Percentiles rank a stretch among this genome's conserved stretches.
These are phyloP conservation scores for Cephalophus harveyi DNA, from an alignment of 2,113 vertebrate genomes.

Conservation along the genomic window DNA sequence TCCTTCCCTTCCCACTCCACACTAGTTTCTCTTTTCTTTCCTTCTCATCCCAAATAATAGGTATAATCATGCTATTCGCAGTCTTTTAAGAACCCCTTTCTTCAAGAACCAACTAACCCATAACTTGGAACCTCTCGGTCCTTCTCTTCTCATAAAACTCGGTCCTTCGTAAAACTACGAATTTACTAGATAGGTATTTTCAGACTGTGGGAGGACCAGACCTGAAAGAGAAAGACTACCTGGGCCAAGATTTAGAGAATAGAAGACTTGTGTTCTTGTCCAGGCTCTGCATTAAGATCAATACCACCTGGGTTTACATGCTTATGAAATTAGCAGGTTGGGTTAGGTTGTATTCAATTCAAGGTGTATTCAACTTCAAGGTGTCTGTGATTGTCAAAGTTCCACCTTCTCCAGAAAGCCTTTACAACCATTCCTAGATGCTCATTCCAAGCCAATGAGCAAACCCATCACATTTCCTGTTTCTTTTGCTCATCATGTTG, in stretches of 20 bases:
- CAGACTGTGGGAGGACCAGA: neutral
- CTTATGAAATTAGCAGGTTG: neutral
- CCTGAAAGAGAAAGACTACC: neutral
- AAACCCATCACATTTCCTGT: constrained; percentile 49
- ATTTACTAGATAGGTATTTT: neutral
- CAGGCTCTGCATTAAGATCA: neutral
- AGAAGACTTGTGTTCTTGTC: neutral
- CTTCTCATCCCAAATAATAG: neutral
- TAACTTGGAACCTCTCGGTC: neutral
- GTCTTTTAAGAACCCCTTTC: neutral
- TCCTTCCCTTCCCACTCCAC: neutral
- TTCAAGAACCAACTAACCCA: neutral
- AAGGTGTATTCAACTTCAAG: neutral
- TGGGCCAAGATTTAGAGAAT: neutral
- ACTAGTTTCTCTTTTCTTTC: neutral
- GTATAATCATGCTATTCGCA: neutral
- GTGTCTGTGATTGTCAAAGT: neutral
- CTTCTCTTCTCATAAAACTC: too few relatives aligned
- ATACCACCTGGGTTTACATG: neutral
- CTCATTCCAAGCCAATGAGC: constrained; percentile 30
- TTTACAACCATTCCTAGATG: neutral
- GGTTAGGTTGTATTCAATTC: neutral
- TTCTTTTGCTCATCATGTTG: constrained; percentile 33
- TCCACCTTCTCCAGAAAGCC: neutral
- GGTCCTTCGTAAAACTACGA: too few relatives aligned